Evolutionary conservation across 2,888 invertebrate genomes (phyloP), one percentile per base, ranked within the genome.

Genomic region (Lasioglossum leucozonium): DNA sequence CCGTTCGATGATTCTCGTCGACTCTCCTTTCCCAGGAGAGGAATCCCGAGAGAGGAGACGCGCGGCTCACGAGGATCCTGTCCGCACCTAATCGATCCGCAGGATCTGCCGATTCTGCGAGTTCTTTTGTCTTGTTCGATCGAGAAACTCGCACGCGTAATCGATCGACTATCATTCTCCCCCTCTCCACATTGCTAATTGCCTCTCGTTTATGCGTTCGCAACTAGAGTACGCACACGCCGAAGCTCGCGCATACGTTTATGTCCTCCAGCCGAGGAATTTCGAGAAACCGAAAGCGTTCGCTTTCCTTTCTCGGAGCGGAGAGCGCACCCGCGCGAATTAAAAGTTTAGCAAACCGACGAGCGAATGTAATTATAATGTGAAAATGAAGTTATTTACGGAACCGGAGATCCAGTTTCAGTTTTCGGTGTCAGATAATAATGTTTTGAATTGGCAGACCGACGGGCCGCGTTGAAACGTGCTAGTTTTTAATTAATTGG

Each of bases 1-100:
- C 87, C 83, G 84, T 79, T 77, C 77, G 40, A 75, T 69, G 55
- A 44, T 51, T 3, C 34, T 34, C 34, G 34, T 34, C 34, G 34
- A 34, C 22, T 3, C n/a, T 0, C 30, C 47, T 30, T 71, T 26
- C 6, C 16, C 44, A 16, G 26, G 44, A 65, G 44, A 40, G 37
- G 37, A 51, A 51, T 22, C 11, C 37, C 18, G 37, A 26, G n/a
- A n/a, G n/a, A n/a, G 22, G 26, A 62, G 16, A 67, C 16, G 13
- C 71, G 42, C 55, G n/a, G n/a, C n/a, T n/a, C n/a, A n/a, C 34
- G 51, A 34, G 8, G 34, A 72, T 30, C 62, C 47, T 26, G 30
- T 30, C 26, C n/a, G n/a, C 18, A 10, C n/a, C 37, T 72, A 47
- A 71, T 47, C 79, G 69, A 34, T 78, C 26, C 30, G 18, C 16